Conservation (phyloP, 1,140 invertebrate species). For the Calosoma granatense region DNA sequence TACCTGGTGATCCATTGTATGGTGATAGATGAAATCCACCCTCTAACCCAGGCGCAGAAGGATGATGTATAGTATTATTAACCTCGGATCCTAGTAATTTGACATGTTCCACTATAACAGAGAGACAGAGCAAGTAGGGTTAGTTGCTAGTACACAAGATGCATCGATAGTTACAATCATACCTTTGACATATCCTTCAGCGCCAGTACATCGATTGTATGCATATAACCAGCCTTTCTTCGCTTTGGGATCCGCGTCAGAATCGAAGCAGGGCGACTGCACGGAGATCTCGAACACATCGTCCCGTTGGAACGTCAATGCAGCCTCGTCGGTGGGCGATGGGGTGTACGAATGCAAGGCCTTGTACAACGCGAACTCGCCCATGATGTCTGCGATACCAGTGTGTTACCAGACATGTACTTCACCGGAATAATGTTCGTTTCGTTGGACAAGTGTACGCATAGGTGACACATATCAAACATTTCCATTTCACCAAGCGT, state of each 20-base stretch:
- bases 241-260: neutral
- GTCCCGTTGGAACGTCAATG: constrained; percentile 24
- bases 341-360: constrained; percentile 25
- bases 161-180: too few species aligned
- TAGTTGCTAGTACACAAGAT: too few species aligned
- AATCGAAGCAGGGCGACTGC: constrained; percentile 16
- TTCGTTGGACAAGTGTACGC: too few species aligned
- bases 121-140: too few species aligned
- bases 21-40: constrained; percentile 9
- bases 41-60: constrained; percentile 25
- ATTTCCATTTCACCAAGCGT: too few species aligned
- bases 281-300: constrained; percentile 24
- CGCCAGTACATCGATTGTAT: constrained; percentile 26
- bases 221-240: constrained; percentile 19
- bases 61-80: constrained; percentile 28
- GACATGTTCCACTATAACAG: constrained; percentile 26
- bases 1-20: neutral
- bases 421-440: too few species aligned
- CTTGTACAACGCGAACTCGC: constrained; percentile 26
- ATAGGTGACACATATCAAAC: too few species aligned
- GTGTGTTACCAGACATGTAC: neutral
- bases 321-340: constrained; percentile 17
- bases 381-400: constrained; percentile 22
- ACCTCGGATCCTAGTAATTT: constrained; percentile 26
- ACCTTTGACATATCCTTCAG: constrained; percentile 26